These are phyloP conservation scores for Carabus problematicus DNA, from an alignment of 2,888 invertebrate species.

Conservation along the genomic window DNA sequence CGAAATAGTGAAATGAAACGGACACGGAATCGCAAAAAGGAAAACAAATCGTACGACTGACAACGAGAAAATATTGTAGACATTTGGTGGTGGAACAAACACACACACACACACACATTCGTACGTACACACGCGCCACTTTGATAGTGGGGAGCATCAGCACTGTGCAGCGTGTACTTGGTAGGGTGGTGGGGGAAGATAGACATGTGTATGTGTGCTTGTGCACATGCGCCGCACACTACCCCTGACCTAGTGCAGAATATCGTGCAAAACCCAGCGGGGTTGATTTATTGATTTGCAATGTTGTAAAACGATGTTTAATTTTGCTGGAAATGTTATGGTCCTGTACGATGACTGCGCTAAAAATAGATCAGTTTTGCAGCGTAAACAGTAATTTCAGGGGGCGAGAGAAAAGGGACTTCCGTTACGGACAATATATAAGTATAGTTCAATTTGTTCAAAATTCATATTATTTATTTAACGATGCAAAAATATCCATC, in stretches of 20 bases:
- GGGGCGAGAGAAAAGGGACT: too few species aligned
- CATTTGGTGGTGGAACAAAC: too few species aligned
- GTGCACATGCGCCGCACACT: slow-evolving; percentile 19
- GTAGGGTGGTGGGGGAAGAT: neutral
- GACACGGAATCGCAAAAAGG: slow-evolving; percentile 11
- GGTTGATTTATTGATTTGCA: slow-evolving; percentile 41
- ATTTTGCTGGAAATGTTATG: slow-evolving; percentile 33
- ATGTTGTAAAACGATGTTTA: slow-evolving; percentile 34
- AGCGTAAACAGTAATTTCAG: neutral
- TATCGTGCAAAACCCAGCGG: slow-evolving; percentile 22
- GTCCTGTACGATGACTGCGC: slow-evolving; percentile 28
- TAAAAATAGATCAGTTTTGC: slow-evolving; percentile 28
- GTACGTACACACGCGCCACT: neutral
- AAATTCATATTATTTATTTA: too few species aligned
- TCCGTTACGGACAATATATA: too few species aligned
- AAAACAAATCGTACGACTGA: too few species aligned
- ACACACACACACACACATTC: neutral
- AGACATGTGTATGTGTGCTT: neutral
- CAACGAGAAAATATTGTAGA: too few species aligned
- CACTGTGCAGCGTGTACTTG: neutral
- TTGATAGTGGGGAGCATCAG: neutral
- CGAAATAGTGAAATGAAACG: slow-evolving; percentile 17
- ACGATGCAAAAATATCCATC: too few species aligned
- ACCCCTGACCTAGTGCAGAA: slow-evolving; percentile 38
- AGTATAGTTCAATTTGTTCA: too few species aligned